Evolutionary conservation across 2,888 invertebrate genomes (phyloP).

Genomic region (Athalia circularis): DNA sequence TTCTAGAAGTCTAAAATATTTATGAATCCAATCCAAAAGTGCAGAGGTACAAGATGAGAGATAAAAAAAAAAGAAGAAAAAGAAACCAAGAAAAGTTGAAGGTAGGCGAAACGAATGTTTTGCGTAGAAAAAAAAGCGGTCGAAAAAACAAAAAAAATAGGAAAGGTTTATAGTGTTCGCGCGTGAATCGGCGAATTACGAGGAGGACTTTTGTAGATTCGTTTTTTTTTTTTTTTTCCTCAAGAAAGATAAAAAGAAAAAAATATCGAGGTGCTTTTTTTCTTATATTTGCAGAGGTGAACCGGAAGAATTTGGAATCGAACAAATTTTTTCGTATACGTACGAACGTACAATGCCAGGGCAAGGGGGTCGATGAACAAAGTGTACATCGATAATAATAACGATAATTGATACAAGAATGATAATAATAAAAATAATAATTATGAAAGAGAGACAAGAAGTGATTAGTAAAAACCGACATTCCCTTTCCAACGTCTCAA

Average conservation of each 20-base stretch:
- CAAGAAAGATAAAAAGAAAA: not conserved
- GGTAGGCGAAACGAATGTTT: slow-evolving; percentile 23
- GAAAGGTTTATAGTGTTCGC: slow-evolving; percentile 13
- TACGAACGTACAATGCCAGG: too few species aligned
- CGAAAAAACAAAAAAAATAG: not conserved
- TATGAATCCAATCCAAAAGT: not conserved
- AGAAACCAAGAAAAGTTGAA: not conserved
- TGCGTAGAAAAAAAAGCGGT: slow-evolving; percentile 28
- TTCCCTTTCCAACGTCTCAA: too few species aligned
- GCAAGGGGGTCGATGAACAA: too few species aligned
- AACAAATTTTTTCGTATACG: too few species aligned
- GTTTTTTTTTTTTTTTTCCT: not conserved
- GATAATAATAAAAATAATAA: too few species aligned
- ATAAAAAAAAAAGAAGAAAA: not conserved
- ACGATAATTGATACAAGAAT: too few species aligned
- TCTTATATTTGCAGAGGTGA: too few species aligned
- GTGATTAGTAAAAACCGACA: too few species aligned
- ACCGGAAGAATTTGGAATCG: too few species aligned
- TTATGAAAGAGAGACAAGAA: too few species aligned
- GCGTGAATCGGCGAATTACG: slow-evolving; percentile 21
- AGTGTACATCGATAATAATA: too few species aligned
- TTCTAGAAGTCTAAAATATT: slow-evolving; percentile 15
- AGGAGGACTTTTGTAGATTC: not conserved
- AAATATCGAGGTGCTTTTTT: not conserved
- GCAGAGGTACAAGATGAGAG: not conserved